phyloP scores from a whole-genome alignment of 2,113 vertebrate species.

The Chiloscyllium plagiosum region DNA sequence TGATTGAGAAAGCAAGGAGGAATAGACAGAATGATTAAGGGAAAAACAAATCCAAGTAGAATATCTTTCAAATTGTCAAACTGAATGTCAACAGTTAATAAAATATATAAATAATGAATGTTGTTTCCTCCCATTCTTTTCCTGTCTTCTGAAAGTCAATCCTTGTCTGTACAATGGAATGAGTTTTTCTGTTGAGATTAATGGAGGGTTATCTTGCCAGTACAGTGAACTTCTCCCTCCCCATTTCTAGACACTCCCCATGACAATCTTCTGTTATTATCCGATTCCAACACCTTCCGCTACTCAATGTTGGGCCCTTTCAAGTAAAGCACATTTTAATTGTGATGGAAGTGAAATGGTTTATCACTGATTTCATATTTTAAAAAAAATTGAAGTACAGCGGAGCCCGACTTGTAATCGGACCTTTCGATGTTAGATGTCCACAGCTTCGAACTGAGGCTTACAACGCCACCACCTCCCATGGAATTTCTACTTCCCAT shows the following conservation, averaged over 20 bases:
- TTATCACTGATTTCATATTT: background rate
- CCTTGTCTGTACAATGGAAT: background rate
- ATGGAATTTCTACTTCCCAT: background rate
- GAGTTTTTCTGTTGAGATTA: background rate
- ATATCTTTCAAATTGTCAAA: background rate
- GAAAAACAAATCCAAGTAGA: background rate
- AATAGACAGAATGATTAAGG: background rate
- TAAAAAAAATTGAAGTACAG: background rate
- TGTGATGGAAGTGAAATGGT: conserved; percentile 26
- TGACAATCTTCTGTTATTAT: background rate
- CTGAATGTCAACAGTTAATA: background rate
- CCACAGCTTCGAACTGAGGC: background rate
- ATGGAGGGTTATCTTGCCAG: background rate
- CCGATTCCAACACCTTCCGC: background rate
- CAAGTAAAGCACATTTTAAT: conserved; percentile 33
- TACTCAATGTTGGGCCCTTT: background rate
- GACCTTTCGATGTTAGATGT: background rate
- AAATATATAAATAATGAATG: background rate
- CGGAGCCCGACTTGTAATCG: background rate
- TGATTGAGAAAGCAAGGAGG: background rate
- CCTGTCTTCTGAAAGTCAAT: background rate
- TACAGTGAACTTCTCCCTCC: background rate
- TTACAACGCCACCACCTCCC: background rate
- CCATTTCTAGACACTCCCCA: background rate
- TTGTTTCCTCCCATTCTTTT: background rate